phyloP scores from a whole-genome alignment of 2,113 vertebrate species.

The Ophiodon elongatus region DNA sequence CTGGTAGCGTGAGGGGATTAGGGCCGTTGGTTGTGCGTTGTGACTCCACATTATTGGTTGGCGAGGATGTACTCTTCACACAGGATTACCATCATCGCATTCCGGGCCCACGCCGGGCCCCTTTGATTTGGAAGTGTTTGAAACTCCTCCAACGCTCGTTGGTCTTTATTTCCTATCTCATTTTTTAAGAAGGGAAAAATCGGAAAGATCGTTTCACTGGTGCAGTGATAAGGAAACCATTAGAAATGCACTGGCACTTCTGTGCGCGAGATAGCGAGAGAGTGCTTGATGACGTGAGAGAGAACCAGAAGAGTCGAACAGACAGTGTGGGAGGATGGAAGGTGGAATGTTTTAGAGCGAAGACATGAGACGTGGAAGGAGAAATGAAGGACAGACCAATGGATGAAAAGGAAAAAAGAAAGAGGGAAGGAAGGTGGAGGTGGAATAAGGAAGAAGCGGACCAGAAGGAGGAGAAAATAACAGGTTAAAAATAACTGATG shows the following conservation, averaged over 20 bases:
- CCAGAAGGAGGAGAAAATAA: neutral
- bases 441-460: neutral
- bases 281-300: neutral
- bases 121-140: constrained; percentile 64
- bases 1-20: constrained; percentile 46
- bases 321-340: neutral
- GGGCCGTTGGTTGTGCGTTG: constrained; percentile 20
- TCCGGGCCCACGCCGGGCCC: constrained; percentile 54
- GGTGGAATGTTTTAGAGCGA: neutral
- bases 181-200: constrained; percentile 24
- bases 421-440: neutral
- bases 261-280: neutral
- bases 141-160: constrained; percentile 55
- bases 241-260: constrained; percentile 14
- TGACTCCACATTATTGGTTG: constrained; percentile 39
- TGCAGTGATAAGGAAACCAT: constrained; percentile 43
- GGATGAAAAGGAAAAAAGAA: neutral
- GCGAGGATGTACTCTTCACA: constrained; percentile 58
- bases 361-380: neutral
- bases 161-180: constrained; percentile 28
- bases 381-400: neutral
- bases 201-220: constrained; percentile 29
- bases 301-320: neutral
- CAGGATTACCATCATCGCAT: constrained; percentile 62
- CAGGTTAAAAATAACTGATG: neutral